These are phyloP conservation scores for Eulemur rufifrons DNA, from an alignment of 2,113 vertebrate species.

Conservation along the genomic window DNA sequence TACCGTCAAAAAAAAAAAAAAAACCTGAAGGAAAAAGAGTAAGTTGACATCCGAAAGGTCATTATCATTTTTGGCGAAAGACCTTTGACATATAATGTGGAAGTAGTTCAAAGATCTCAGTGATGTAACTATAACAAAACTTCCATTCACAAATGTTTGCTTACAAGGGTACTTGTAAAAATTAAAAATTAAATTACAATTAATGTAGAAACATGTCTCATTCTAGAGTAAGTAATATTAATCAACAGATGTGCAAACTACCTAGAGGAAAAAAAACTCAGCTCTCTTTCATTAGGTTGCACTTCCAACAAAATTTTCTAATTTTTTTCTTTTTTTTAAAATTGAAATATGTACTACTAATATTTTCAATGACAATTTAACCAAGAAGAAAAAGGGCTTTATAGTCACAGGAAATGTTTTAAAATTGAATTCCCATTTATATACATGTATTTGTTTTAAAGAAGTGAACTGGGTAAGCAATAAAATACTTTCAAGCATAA, in stretches of 20 bases:
- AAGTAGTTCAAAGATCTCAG: constrained; percentile 16
- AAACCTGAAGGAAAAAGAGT: neutral
- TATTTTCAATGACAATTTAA: neutral
- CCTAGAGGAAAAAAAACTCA: neutral
- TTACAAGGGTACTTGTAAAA: neutral
- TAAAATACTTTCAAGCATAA: constrained; percentile 13
- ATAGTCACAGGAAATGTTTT: neutral
- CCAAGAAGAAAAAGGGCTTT: neutral
- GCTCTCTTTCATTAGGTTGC: neutral
- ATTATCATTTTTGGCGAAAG: constrained; percentile 34
- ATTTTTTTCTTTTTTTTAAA: neutral
- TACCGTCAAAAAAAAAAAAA: neutral
- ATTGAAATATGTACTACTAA: neutral
- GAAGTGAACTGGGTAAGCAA: neutral
- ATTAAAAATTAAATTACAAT: neutral
- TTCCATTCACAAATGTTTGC: neutral
- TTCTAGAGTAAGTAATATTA: neutral
- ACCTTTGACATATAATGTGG: neutral
- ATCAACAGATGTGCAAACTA: neutral
- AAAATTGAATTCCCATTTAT: constrained; percentile 17
- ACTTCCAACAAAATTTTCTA: neutral
- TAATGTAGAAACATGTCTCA: neutral
- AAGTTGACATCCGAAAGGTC: neutral
- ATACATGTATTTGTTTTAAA: constrained; percentile 1
- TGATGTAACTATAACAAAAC: constrained; percentile 1